phyloP scores from a whole-genome alignment of 2,888 invertebrate genomes.

The Nephrotoma flavescens region DNA sequence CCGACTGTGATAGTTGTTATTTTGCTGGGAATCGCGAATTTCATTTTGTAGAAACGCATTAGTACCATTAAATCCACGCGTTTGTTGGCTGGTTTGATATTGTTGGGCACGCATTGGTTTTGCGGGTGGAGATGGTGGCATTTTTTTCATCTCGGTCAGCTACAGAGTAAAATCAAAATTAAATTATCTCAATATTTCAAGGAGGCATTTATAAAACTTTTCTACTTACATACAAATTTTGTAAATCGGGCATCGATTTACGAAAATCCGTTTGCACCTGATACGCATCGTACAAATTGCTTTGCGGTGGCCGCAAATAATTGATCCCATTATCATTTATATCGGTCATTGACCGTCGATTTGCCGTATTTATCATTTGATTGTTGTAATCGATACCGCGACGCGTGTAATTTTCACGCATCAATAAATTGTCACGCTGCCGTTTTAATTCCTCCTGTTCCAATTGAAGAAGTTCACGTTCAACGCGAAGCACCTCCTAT shows the following conservation, averaged over 20 bases:
- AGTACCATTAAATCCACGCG: too few species aligned
- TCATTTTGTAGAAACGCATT: not conserved
- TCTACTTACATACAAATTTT: conserved; percentile 29
- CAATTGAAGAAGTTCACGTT: conserved; percentile 59
- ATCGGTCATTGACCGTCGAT: conserved; percentile 49
- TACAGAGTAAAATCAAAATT: not conserved
- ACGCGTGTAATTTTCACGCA: conserved; percentile 47
- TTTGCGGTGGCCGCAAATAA: conserved; percentile 23
- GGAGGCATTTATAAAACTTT: not conserved
- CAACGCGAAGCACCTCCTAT: conserved; percentile 55
- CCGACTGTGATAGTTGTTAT: conserved; percentile 11
- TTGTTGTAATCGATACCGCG: conserved; percentile 33
- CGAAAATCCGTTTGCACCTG: conserved; percentile 35
- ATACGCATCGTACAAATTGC: conserved; percentile 17
- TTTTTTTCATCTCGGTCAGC: not conserved
- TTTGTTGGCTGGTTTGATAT: not conserved
- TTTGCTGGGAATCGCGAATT: not conserved
- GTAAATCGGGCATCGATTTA: conserved; percentile 42
- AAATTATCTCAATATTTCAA: not conserved
- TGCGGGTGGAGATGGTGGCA: conserved; percentile 38
- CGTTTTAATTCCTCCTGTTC: conserved; percentile 65
- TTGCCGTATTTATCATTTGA: conserved; percentile 31
- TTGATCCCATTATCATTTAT: conserved; percentile 35
- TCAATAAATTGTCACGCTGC: conserved; percentile 54
- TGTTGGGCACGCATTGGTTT: conserved; percentile 35